Evolutionary conservation across 2,888 invertebrate genomes (phyloP).

Genomic region (Andricus quercusramuli): DNA sequence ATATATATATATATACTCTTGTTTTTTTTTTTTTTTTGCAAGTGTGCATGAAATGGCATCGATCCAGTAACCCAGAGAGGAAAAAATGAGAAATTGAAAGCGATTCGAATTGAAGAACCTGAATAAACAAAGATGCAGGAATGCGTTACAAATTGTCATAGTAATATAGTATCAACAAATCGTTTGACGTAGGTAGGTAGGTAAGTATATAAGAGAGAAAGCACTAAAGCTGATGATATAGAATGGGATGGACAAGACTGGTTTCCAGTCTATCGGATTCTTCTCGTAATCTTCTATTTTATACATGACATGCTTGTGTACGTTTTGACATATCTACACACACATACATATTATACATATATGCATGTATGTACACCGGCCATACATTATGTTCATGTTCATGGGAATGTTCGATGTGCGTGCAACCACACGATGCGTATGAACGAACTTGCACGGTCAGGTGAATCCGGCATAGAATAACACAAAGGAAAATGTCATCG

Average conservation of each 20-base stretch:
- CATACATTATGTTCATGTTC: conserved; percentile 52
- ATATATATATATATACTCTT: too few species aligned
- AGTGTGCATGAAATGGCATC: not conserved
- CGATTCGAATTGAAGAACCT: conserved; percentile 16
- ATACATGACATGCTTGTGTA: not conserved
- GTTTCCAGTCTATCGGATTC: conserved; percentile 62
- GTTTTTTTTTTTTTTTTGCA: not conserved
- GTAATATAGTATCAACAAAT: conserved; percentile 36
- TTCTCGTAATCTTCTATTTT: conserved; percentile 52
- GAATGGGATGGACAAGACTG: conserved; percentile 51
- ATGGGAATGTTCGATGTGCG: conserved; percentile 72
- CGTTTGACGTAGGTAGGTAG: not conserved
- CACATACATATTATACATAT: conserved; percentile 42
- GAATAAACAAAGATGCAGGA: conserved; percentile 32
- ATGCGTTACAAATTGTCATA: conserved; percentile 39
- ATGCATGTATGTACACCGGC: conserved; percentile 55
- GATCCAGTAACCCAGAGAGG: not conserved
- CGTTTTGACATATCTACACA: not conserved
- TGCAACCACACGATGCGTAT: conserved; percentile 68
- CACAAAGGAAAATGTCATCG: conserved; percentile 47
- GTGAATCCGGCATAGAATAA: conserved; percentile 42
- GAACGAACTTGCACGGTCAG: conserved; percentile 43
- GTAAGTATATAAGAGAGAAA: conserved; percentile 15
- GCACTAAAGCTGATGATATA: conserved; percentile 8
- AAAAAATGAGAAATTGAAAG: conserved; percentile 38